Conservation (phyloP, 2,113 vertebrate genomes). For the Ammospiza nelsoni region DNA sequence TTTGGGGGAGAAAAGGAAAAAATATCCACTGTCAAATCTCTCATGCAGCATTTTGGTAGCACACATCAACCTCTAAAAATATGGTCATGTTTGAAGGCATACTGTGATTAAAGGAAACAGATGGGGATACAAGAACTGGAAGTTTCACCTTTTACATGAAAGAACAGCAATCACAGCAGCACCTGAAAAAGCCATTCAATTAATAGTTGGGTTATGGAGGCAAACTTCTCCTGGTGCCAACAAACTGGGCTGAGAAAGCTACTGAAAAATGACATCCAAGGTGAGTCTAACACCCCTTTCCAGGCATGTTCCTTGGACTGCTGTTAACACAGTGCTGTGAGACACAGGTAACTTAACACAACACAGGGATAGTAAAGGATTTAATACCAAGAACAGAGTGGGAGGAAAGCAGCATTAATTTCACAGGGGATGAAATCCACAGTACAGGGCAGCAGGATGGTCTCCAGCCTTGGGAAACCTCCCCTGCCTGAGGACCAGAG, state of each 20-base stretch:
- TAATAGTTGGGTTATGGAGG: background rate
- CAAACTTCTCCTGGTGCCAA: conserved; percentile 10
- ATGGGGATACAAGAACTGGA: background rate
- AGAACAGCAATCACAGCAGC: background rate
- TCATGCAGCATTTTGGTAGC: background rate
- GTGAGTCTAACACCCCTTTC: background rate
- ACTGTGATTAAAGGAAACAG: conserved; percentile 36
- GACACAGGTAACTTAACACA: background rate
- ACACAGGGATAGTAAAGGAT: background rate
- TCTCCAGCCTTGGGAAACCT: background rate
- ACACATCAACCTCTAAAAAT: background rate
- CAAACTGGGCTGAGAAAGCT: conserved; percentile 12
- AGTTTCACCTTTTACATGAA: background rate
- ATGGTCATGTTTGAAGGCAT: background rate
- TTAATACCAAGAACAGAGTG: background rate
- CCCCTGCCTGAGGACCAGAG: rapidly evolving
- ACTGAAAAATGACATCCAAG: background rate
- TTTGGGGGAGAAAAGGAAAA: background rate
- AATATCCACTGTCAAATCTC: background rate
- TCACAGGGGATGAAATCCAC: background rate
- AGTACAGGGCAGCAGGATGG: rapidly evolving
- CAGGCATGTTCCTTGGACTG: background rate
- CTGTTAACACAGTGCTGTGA: background rate
- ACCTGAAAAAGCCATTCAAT: background rate
- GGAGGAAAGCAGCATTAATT: background rate